A percentile compares a stretch with the other conserved stretches of the same genome.
These are phyloP conservation scores for Gastracanthus pulcherrimus DNA, from an alignment of 2,888 invertebrate species.

Conservation along the genomic window DNA sequence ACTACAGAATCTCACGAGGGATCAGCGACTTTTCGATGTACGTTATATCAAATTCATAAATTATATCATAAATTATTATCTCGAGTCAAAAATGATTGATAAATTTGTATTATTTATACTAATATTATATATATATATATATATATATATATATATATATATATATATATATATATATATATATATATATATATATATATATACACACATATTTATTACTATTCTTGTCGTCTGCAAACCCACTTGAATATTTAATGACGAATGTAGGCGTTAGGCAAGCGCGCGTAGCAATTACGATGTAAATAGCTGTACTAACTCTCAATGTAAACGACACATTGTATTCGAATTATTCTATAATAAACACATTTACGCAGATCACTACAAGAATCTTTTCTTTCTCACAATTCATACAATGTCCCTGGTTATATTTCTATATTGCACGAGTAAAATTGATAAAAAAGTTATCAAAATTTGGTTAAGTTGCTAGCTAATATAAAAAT, in stretches of 20 bases:
- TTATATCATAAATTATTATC: slow-evolving; percentile 38
- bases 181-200: neutral
- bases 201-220: slow-evolving; percentile 15
- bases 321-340: slow-evolving; percentile 58
- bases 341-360: slow-evolving; percentile 57
- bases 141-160: neutral
- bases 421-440: neutral
- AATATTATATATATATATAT: slow-evolving; percentile 17
- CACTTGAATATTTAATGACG: slow-evolving; percentile 44
- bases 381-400: neutral
- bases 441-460: neutral
- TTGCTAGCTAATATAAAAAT: neutral
- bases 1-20: neutral
- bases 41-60: slow-evolving; percentile 21
- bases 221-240: slow-evolving; percentile 22
- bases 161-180: slow-evolving; percentile 18
- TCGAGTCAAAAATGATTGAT: slow-evolving; percentile 37
- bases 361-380: slow-evolving; percentile 47
- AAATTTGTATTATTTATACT: slow-evolving; percentile 50
- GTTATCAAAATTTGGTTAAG: neutral
- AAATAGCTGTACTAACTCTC: slow-evolving; percentile 57
- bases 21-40: slow-evolving; percentile 13
- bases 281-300: slow-evolving; percentile 51
- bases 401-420: neutral
- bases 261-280: slow-evolving; percentile 42